Evolutionary conservation across 2,113 vertebrate genomes (phyloP).

Genomic region (Dolichallabes microphthalmus): DNA sequence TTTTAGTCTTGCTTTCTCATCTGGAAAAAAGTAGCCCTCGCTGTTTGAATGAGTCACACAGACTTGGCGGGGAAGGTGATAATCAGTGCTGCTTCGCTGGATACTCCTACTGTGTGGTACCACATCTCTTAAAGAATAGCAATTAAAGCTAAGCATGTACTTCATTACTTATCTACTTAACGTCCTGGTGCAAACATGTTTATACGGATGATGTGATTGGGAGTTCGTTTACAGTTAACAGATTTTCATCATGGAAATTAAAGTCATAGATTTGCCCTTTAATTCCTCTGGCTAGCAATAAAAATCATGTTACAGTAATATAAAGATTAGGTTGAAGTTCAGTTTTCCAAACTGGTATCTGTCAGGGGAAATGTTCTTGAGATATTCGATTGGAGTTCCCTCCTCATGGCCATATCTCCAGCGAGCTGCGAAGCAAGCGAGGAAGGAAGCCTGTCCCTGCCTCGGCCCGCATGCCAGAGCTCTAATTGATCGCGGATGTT

Average conservation of each 20-base stretch:
- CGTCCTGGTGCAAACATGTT: neutral
- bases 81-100: conserved; percentile 10
- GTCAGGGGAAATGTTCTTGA: neutral
- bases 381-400: neutral
- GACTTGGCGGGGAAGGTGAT: neutral
- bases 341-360: neutral
- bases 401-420: conserved; percentile 10
- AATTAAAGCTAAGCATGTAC: neutral
- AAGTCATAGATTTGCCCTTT: neutral
- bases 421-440: conserved; percentile 15
- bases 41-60: neutral
- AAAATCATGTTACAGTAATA: neutral
- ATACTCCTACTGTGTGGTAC: neutral
- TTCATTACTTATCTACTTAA: neutral
- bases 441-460: conserved; percentile 46
- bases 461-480: conserved; percentile 28
- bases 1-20: neutral
- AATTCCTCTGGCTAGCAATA: neutral
- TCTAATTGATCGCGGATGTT: conserved; percentile 58
- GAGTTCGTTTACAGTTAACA: neutral
- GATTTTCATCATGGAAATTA: neutral
- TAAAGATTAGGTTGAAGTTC: conserved; percentile 4
- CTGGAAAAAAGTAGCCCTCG: neutral
- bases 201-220: neutral
- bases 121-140: neutral